phyloP scores from a whole-genome alignment of 2,888 invertebrate genomes.

The Caprella mutica region DNA sequence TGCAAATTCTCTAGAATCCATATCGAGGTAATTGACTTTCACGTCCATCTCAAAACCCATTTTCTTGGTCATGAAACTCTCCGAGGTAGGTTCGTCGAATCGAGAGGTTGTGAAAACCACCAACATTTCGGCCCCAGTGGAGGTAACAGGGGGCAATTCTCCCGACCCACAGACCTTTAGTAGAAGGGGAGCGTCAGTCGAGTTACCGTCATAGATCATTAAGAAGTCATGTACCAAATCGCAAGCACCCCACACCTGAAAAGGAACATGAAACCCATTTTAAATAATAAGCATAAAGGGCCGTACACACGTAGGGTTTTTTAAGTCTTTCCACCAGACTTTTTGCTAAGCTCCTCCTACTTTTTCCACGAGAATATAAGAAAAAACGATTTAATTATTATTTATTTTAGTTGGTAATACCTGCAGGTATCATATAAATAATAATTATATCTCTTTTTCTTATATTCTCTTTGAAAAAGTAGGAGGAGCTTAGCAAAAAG shows the following conservation, averaged over 20 bases:
- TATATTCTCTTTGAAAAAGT: too few species aligned
- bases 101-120: constrained; percentile 70
- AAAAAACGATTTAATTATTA: too few species aligned
- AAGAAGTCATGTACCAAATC: constrained; percentile 51
- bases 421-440: too few species aligned
- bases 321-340: too few species aligned
- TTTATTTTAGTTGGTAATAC: too few species aligned
- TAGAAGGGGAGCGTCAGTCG: constrained; percentile 52
- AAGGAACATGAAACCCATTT: too few species aligned
- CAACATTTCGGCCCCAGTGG: constrained; percentile 63
- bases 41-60: constrained; percentile 73
- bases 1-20: constrained; percentile 29
- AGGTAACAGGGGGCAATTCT: constrained; percentile 60
- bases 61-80: constrained; percentile 45
- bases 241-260: constrained; percentile 62
- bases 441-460: too few species aligned
- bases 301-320: too few species aligned
- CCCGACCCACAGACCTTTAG: constrained; percentile 71
- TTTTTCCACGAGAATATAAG: too few species aligned
- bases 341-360: too few species aligned
- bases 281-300: too few species aligned
- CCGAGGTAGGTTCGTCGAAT: constrained; percentile 57
- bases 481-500: too few species aligned
- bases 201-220: constrained; percentile 62
- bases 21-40: constrained; percentile 47